A percentile compares a stretch with the other conserved stretches of the same genome.
Evolutionary conservation across 2,113 vertebrate genomes (phyloP).

Genomic region (Psammodynastes pulverulentus): DNA sequence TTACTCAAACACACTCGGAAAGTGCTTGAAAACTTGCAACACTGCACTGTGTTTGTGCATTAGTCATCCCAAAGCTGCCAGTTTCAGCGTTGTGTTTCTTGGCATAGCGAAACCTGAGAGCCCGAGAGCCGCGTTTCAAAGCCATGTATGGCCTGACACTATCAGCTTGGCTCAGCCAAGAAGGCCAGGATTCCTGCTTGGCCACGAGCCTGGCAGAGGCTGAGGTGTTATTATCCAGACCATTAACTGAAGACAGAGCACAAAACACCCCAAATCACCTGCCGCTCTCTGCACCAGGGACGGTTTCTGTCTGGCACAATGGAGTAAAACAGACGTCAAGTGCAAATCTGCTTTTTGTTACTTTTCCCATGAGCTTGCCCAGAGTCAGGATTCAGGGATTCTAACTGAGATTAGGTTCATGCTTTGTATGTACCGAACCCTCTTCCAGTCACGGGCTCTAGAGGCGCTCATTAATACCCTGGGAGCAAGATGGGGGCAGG

Average conservation of each 20-base stretch:
- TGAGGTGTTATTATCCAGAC: constrained; percentile 38
- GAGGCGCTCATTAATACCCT: not conserved
- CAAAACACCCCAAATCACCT: constrained; percentile 10
- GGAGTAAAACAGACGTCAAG: not conserved
- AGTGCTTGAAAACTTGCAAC: constrained; percentile 35
- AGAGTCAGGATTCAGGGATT: not conserved
- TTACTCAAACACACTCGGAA: constrained; percentile 51
- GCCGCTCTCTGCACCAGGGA: constrained; percentile 4
- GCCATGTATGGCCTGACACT: constrained; percentile 66
- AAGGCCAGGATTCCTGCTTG: not conserved
- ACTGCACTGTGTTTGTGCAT: constrained; percentile 41
- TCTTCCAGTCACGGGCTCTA: not conserved
- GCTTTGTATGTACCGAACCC: not conserved
- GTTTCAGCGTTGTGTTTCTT: constrained; percentile 64
- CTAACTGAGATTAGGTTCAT: not conserved
- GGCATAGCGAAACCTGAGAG: constrained; percentile 30
- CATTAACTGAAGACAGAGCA: constrained; percentile 28
- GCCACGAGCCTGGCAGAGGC: not conserved
- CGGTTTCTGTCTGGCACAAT: not conserved
- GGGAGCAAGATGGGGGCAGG: not conserved
- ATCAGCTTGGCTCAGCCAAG: constrained; percentile 10
- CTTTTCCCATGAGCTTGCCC: not conserved
- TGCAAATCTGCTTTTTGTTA: not conserved
- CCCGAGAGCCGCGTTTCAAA: constrained; percentile 63
- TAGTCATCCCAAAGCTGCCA: constrained; percentile 59